Base-by-base conservation (phyloP, 2,888 invertebrate species). In the Thereva unica region DNA sequence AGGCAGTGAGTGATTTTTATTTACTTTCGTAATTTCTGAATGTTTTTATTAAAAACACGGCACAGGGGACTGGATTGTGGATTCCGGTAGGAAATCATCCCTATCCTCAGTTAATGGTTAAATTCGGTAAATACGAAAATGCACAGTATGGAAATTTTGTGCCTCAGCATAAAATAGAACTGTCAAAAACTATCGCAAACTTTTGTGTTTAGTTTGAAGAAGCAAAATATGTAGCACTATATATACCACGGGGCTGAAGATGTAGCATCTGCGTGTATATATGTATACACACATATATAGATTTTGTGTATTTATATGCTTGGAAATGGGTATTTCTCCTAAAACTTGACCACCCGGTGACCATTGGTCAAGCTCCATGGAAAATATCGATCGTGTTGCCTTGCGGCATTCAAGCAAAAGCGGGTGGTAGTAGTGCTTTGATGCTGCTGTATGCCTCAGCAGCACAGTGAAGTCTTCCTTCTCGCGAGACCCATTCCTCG, bases 361-460 rank as follows among this genome's bases (percentile, higher is more conserved):
- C 71, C 69, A 70, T 56, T 78, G 79, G 79, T 78, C 79, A 78
- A 72, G 71, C 71, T 72, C 77, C 77, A 78, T 79, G 78, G 78
- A 78, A 72, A 79, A 78, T 78, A 79, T 79, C 78, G 79, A 79
- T 79, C 78, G 78, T 77, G 75, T 75, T 75, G 77, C 78, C 76
- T 78, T 77, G 71, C 70, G 72, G 72, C 72, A 54, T 67, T 77
- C 76, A 75, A 76, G 74, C 76, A 77, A 75, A 76, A 73, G 71
- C 73, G 72, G 64, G 53, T 55, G 44, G 49, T 65, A 65, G 59
- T 57, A 68, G 65, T 67, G 45, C 70, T 56, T 61, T 71, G 71
- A 70, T 72, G 56, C 61, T 72, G 56, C 61, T 55, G 47, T 49
- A 45, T 55, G 57, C 54, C 63, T 59, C 68, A 68, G 61, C 63